Evolutionary conservation across 2,888 invertebrate species (phyloP).

Genomic region (Anoplius nigerrimus): DNA sequence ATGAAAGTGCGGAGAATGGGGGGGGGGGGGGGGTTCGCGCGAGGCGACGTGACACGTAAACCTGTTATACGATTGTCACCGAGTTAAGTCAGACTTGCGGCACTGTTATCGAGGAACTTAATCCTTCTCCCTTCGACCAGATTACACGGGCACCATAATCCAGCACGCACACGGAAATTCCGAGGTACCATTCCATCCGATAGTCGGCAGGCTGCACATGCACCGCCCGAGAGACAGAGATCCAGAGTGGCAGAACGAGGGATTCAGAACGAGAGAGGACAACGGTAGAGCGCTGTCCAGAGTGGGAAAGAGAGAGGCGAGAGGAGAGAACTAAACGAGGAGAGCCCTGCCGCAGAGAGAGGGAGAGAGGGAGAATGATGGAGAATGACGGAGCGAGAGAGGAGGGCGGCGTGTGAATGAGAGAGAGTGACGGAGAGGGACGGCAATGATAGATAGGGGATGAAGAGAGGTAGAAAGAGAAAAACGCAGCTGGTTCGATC

Average conservation of each 20-base stretch:
- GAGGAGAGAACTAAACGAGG: slow-evolving; percentile 9
- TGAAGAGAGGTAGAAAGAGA: slow-evolving; percentile 41
- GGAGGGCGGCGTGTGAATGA: slow-evolving; percentile 7
- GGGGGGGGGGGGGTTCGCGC: too few species aligned
- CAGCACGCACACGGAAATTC: slow-evolving; percentile 58
- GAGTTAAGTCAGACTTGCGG: slow-evolving; percentile 43
- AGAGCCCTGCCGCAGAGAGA: slow-evolving; percentile 24
- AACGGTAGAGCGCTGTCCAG: slow-evolving; percentile 2
- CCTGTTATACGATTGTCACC: slow-evolving; percentile 37
- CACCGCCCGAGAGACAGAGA: slow-evolving; percentile 39
- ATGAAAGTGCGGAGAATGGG: too few species aligned
- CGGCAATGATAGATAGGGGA: slow-evolving; percentile 27
- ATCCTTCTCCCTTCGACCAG: slow-evolving; percentile 37
- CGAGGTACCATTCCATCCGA: slow-evolving; percentile 52
- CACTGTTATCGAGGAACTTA: slow-evolving; percentile 53
- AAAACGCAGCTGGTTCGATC: slow-evolving; percentile 68
- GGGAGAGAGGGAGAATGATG: slow-evolving; percentile 18
- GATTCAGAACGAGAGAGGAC: slow-evolving; percentile 11
- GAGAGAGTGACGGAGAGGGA: neutral
- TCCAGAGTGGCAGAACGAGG: slow-evolving; percentile 29
- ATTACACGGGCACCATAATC: slow-evolving; percentile 34
- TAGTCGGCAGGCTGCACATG: slow-evolving; percentile 51
- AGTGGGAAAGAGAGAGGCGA: slow-evolving; percentile 20
- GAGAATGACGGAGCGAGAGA: slow-evolving; percentile 3
- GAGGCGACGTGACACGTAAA: slow-evolving; percentile 22